phyloP scores from a whole-genome alignment of 2,888 invertebrate genomes.

The Anodontia alba region DNA sequence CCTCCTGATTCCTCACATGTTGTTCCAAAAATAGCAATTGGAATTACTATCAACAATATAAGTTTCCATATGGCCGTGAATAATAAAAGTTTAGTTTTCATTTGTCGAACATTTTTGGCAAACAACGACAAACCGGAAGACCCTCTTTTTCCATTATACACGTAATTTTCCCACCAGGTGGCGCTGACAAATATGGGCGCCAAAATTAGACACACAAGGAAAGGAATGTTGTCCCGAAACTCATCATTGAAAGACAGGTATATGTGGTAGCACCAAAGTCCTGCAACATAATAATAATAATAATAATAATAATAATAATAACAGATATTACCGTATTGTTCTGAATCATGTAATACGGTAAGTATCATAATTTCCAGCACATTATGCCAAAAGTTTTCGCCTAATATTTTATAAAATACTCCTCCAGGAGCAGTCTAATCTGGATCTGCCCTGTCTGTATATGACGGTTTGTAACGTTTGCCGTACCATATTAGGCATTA shows the following conservation, averaged over 20 bases:
- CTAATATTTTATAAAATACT: no score
- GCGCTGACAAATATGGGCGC: constrained; percentile 89
- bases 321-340: no score
- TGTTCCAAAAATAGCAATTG: constrained; percentile 59
- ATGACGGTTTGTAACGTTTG: no score
- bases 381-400: no score
- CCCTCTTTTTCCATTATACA: constrained; percentile 82
- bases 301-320: no score
- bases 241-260: constrained; percentile 28
- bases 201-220: constrained; percentile 90
- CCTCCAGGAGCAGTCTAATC: no score
- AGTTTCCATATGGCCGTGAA: constrained; percentile 69
- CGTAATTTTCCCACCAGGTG: constrained; percentile 99
- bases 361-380: not conserved
- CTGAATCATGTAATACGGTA: no score
- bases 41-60: constrained; percentile 62
- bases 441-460: no score
- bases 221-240: constrained; percentile 40
- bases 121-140: constrained; percentile 54
- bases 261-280: constrained; percentile 48
- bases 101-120: constrained; percentile 50
- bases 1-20: constrained; percentile 40
- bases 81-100: constrained; percentile 57
- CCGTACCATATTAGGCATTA: no score
- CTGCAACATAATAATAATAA: constrained; percentile 11